Conservation (phyloP, 2,888 invertebrate species). For the Leucoptera coffeella region DNA sequence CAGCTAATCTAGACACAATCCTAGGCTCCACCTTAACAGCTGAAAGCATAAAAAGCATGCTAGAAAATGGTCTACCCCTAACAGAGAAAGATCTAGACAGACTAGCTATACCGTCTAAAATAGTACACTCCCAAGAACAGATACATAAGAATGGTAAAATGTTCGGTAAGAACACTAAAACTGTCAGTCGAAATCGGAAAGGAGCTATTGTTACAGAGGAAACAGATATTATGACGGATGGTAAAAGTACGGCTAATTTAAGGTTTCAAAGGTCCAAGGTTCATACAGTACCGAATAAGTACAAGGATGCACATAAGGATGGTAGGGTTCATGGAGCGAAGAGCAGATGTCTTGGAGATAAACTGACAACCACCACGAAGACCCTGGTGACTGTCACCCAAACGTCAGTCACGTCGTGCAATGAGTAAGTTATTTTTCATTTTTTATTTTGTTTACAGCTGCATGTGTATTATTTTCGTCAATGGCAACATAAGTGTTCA, state of each 20-base stretch:
- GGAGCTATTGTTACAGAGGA: conserved; percentile 40
- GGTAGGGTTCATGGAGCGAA: conserved; percentile 27
- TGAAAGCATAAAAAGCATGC: conserved; percentile 32
- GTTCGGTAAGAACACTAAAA: conserved; percentile 32
- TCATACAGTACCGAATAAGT: conserved; percentile 29
- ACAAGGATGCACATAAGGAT: conserved; percentile 28
- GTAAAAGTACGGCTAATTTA: conserved; percentile 28
- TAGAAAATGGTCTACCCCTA: conserved; percentile 37
- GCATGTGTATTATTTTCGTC: too few species aligned
- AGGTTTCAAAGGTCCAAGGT: conserved; percentile 37
- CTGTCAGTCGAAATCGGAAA: conserved; percentile 30
- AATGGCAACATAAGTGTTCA: too few species aligned
- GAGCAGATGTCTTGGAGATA: conserved; percentile 29
- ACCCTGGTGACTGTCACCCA: conserved; percentile 41
- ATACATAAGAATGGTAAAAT: conserved; percentile 29
- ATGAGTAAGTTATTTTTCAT: conserved; percentile 55
- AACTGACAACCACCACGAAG: conserved; percentile 33
- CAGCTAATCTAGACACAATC: conserved; percentile 32
- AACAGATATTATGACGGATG: conserved; percentile 36
- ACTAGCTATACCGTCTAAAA: conserved; percentile 1
- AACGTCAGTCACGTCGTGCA: conserved; percentile 37
- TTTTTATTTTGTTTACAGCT: too few species aligned
- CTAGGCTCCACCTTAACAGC: conserved; percentile 20
- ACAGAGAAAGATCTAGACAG: conserved; percentile 1
- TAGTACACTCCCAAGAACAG: conserved; percentile 16